These are phyloP conservation scores for Neosalanx taihuensis DNA, from an alignment of 2,797 vertebrate species.

Conservation along the genomic window DNA sequence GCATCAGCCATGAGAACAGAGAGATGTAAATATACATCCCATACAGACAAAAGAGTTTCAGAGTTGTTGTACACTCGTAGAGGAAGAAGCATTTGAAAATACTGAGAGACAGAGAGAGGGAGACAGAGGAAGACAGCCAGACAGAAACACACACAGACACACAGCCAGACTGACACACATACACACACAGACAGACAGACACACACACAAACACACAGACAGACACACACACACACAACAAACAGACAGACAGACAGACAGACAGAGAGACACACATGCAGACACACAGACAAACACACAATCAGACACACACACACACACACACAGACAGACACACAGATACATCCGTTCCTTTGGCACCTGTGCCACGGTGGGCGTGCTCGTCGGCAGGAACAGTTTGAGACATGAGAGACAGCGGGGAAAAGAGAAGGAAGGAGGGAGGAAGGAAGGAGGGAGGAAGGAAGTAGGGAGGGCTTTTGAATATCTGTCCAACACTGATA, in stretches of 20 bases:
- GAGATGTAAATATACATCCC: neutral
- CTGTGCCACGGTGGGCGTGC: slow-evolving; percentile 62
- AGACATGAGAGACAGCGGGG: neutral
- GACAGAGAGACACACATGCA: neutral
- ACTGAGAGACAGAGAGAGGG: slow-evolving; percentile 48
- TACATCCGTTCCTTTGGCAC: slow-evolving; percentile 59
- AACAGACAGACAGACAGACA: neutral
- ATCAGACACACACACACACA: slow-evolving; percentile 23
- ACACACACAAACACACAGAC: neutral
- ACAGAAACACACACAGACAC: slow-evolving; percentile 21
- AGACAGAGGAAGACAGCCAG: slow-evolving; percentile 21
- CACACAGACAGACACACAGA: slow-evolving; percentile 32
- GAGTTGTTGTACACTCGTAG: slow-evolving; percentile 60
- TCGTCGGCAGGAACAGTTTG: slow-evolving; percentile 41
- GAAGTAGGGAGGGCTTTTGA: neutral
- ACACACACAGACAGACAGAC: slow-evolving; percentile 6
- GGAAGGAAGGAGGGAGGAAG: neutral
- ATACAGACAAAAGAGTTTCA: slow-evolving; percentile 33
- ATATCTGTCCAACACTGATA: neutral
- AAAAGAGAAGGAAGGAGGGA: neutral
- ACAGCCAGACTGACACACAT: slow-evolving; percentile 22
- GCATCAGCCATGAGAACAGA: neutral
- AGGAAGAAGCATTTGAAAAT: slow-evolving; percentile 69
- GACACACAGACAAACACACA: slow-evolving; percentile 16
- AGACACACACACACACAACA: slow-evolving; percentile 19